phyloP scores from a whole-genome alignment of 2,113 vertebrate species.

The Heptranchias perlo region DNA sequence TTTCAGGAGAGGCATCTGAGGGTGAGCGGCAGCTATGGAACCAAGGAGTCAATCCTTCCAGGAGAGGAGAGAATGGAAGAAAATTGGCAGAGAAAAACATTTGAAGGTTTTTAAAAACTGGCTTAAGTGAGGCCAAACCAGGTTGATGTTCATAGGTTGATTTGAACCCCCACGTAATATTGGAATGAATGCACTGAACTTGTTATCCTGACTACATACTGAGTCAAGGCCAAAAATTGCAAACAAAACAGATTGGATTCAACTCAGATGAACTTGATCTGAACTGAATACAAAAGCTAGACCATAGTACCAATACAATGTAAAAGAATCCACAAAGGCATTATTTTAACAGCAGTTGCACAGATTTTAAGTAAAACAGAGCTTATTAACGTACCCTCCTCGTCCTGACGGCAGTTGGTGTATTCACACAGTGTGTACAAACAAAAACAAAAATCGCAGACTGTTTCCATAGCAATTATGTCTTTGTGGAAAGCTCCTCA shows the following conservation, averaged over 20 bases:
- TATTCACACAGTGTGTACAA: conserved; percentile 13
- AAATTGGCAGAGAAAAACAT: neutral
- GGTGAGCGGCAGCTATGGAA: neutral
- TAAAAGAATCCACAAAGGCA: neutral
- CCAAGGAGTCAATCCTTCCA: neutral
- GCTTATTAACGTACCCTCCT: neutral
- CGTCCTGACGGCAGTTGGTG: neutral
- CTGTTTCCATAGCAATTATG: conserved; percentile 9
- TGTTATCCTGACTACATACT: neutral
- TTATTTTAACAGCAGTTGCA: conserved; percentile 5
- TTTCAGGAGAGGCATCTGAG: neutral
- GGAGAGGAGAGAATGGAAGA: neutral
- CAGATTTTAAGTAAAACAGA: conserved; percentile 23
- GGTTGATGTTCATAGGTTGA: neutral
- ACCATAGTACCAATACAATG: neutral
- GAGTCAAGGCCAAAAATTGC: conserved; percentile 32
- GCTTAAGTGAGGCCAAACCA: neutral
- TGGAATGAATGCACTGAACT: neutral
- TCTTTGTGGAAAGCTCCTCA: neutral
- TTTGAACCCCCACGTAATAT: neutral
- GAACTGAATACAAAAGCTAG: conserved; percentile 25
- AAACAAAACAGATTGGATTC: conserved; percentile 31
- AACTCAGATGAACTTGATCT: conserved; percentile 12
- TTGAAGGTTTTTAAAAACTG: neutral
- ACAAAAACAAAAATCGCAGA: conserved; percentile 10